Evolutionary conservation across 2,888 invertebrate genomes (phyloP).

Genomic region (Aricia artaxerxes): DNA sequence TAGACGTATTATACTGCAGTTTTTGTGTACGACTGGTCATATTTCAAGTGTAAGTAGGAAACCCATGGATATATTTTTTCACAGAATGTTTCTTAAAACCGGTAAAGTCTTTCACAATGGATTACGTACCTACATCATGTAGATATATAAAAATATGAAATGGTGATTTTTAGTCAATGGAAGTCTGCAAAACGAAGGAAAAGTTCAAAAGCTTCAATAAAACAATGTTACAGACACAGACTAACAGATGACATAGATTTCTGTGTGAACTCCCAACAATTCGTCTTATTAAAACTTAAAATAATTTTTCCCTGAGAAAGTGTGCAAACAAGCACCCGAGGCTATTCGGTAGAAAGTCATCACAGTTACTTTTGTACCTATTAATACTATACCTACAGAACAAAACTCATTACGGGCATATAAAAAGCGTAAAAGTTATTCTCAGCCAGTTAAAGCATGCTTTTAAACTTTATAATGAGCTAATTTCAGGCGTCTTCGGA

Average conservation of each 20-base stretch:
- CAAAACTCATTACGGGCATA: background rate
- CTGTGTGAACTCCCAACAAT: conserved; percentile 22
- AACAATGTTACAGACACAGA: background rate
- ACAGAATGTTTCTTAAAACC: background rate
- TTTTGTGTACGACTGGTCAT: background rate
- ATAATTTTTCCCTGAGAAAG: conserved; percentile 26
- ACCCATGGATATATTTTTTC: background rate
- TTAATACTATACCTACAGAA: conserved; percentile 1
- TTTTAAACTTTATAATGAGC: background rate
- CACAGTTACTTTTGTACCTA: conserved; percentile 20
- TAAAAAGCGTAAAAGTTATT: background rate
- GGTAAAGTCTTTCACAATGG: background rate
- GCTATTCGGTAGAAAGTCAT: conserved; percentile 28
- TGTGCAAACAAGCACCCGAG: conserved; percentile 24
- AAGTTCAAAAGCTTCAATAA: conserved; percentile 11
- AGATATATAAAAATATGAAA: background rate
- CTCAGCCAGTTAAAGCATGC: background rate
- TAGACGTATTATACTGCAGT: background rate
- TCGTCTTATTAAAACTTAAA: conserved; percentile 25
- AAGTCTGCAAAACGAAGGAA: background rate
- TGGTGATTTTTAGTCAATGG: background rate
- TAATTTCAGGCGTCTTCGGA: background rate
- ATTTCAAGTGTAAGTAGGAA: background rate
- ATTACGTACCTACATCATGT: background rate
- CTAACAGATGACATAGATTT: background rate